Evolutionary conservation across 2,113 vertebrate genomes (phyloP).

Genomic region (Gallinago jamesoni): DNA sequence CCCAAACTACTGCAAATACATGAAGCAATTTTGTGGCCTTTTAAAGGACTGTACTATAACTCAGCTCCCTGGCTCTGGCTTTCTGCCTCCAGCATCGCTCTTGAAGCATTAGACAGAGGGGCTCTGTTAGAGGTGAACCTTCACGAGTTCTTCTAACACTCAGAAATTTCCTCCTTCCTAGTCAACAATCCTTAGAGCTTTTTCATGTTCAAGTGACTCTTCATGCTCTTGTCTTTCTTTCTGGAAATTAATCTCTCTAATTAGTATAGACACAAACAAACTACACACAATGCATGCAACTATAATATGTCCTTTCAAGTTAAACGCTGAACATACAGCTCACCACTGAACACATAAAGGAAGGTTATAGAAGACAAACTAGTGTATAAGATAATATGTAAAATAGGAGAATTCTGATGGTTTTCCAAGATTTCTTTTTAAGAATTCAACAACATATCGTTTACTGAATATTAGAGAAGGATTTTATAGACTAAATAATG

Average conservation of each 20-base stretch:
- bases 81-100: neutral
- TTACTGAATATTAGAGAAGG: neutral
- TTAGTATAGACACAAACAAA: neutral
- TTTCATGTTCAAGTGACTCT: neutral
- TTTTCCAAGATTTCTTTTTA: neutral
- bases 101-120: neutral
- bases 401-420: neutral
- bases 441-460: neutral
- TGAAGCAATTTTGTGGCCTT: neutral
- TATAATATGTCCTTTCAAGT: neutral
- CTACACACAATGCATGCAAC: neutral
- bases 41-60: neutral
- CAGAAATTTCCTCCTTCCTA: neutral
- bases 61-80: neutral
- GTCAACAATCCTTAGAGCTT: neutral
- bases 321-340: neutral
- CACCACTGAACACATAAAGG: neutral
- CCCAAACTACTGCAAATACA: neutral
- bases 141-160: neutral
- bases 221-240: neutral
- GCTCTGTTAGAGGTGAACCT: neutral
- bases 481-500: slow-evolving; percentile 4
- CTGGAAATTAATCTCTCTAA: neutral
- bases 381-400: neutral
- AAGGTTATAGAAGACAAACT: neutral